A percentile compares a stretch with the other conserved stretches of the same genome.
These are phyloP conservation scores for Euschistus heros DNA, from an alignment of 1,140 invertebrate genomes.

Conservation along the genomic window DNA sequence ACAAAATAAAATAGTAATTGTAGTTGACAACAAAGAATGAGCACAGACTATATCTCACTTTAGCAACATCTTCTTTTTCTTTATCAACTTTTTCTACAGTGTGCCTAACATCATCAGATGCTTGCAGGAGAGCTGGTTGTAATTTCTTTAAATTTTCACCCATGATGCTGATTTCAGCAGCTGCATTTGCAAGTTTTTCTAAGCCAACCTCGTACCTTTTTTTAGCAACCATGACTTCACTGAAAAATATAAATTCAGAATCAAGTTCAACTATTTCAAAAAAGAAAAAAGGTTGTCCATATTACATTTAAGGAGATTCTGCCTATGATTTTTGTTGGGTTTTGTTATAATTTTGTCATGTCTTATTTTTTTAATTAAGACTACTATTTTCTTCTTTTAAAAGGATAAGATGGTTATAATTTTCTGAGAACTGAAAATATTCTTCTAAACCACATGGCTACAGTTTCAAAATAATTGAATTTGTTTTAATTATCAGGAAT, in stretches of 20 bases:
- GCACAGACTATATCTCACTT: constrained; percentile 38
- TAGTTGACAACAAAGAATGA: background rate
- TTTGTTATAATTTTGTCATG: too few species aligned
- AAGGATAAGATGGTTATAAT: too few species aligned
- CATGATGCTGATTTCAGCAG: constrained; percentile 71
- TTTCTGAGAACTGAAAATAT: too few species aligned
- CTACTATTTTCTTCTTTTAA: too few species aligned
- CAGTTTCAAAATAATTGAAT: too few species aligned
- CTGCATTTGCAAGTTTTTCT: constrained; percentile 74
- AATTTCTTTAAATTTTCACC: constrained; percentile 72
- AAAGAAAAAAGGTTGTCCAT: too few species aligned
- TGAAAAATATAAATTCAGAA: constrained; percentile 31
- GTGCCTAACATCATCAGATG: constrained; percentile 70
- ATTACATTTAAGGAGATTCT: too few species aligned
- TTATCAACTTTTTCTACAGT: constrained; percentile 68
- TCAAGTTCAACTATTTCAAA: too few species aligned
- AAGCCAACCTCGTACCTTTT: constrained; percentile 74
- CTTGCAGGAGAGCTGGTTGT: constrained; percentile 78
- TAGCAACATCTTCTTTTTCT: constrained; percentile 73
- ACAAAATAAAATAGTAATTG: background rate
- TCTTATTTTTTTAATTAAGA: too few species aligned
- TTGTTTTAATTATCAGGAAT: too few species aligned
- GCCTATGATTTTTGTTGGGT: too few species aligned
- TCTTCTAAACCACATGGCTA: too few species aligned
- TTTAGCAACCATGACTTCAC: constrained; percentile 50